A percentile compares a stretch with the other conserved stretches of the same genome.
Evolutionary conservation across 2,888 invertebrate species (phyloP).

Genomic region (Syrphus vitripennis): DNA sequence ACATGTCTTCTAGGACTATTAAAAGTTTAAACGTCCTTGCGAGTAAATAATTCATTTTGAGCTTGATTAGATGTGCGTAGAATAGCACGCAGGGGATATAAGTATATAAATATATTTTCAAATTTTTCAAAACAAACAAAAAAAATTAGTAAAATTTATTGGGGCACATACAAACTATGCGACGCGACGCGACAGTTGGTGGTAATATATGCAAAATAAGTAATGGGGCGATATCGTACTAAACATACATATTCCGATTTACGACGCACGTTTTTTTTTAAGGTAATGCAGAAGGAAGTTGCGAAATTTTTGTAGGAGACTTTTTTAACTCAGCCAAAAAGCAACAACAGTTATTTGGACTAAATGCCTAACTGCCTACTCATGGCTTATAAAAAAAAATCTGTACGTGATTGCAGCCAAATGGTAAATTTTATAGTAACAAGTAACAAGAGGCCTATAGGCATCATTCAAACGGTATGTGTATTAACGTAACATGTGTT

Average conservation of each 20-base stretch:
- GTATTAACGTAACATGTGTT: neutral
- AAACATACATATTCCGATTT: neutral
- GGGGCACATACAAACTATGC: no score
- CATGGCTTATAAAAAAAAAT: no score
- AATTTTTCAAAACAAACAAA: no score
- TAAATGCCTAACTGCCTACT: conserved; percentile 5
- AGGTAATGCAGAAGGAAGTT: conserved; percentile 6
- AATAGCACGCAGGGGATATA: neutral
- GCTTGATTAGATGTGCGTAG: conserved; percentile 11
- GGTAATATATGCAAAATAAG: neutral
- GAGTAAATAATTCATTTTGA: neutral
- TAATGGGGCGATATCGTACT: neutral
- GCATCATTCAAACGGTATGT: neutral
- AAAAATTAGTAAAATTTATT: neutral
- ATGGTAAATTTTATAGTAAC: neutral
- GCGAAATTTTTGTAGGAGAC: neutral
- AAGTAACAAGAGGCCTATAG: neutral
- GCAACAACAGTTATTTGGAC: neutral
- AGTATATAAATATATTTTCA: neutral
- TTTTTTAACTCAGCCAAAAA: neutral
- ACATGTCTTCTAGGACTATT: neutral
- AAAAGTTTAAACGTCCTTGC: conserved; percentile 6
- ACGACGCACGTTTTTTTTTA: neutral
- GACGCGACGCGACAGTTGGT: neutral
- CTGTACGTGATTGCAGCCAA: neutral